Evolutionary conservation across 2,113 vertebrate species (phyloP), one percentile per base, ranked within the genome.

Genomic region (Toxotes jaculatrix): DNA sequence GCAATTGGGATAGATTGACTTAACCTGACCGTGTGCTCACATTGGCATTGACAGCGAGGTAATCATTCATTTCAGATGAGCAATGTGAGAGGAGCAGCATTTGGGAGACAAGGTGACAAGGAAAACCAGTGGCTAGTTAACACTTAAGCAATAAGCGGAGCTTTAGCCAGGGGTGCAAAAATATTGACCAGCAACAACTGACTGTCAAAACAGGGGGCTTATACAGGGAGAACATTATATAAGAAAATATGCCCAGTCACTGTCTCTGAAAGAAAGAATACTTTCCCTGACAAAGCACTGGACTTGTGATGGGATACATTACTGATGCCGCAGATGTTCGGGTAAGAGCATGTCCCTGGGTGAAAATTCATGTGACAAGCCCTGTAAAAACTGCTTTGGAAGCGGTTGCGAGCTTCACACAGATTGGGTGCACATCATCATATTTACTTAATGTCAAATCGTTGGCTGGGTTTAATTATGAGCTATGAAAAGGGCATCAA

Each of bases 401-500:
- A 71, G 71, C 47, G 51, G 32, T 16, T 55, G 61, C 42, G 38
- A 74, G 72, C 47, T 61, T 68, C 57, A 43, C 47, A 8, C 59
- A 23, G 34, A 36, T 80, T 77, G 27, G 64, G 14, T 40, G 43
- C 62, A 31, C 38, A 3, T 47, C 71, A 38, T 82, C 63, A 4
- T 82, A 64, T 84, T 88, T 81, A 62, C 45, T 63, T 77, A 70
- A 76, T 82, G 82, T 85, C 87, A 76, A 78, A 81, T 87, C 17
- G 19, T 82, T 87, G 1, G n/a, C 49, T 3, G 55, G 57, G 59
- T 85, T 85, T 85, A 85, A 91, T 85, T 74, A 72, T 67, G 74
- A 70, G 71, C 74, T 55, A 40, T 83, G 65, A 90, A 87, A 87
- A 85, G 45, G 56, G 77, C 68, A 67, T 82, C 87, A 83, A 88